Base-by-base conservation (phyloP, 1,140 invertebrate species). In the Pseudomyrmex cubaensis region DNA sequence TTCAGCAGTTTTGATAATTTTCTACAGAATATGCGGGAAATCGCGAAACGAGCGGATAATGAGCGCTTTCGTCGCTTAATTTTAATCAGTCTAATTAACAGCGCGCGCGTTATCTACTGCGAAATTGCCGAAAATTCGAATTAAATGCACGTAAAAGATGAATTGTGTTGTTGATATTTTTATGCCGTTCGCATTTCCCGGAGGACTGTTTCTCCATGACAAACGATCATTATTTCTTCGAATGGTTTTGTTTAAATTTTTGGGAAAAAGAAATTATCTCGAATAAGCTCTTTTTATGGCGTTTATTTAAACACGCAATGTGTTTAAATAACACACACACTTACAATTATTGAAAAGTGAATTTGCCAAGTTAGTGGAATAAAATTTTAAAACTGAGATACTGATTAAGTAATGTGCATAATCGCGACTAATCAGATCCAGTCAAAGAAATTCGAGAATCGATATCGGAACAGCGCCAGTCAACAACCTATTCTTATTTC, bases 51-150 rank as follows among this genome's bases (percentile, higher is more conserved):
- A 70, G 67, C 64, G 46, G 20, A 72, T 80, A 80, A 80, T 56
- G 66, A 80, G 76, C 44, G 76, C 66, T 70, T 72, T 70, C 66
- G 66, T 25, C 76, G 76, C 66, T 80, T 80, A 80, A 70, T 80
- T 80, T 80, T 80, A 80, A 80, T 80, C 76, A 80, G 66, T 57
- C 64, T 44, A 80, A 72, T 80, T 80, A 80, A 80, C 66, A 20
- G 44, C 15, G 54, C 52, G 25, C 20, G 25, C 35, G 44, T 72
- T 80, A 59, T 80, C 54, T 35, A 44, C 76, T 17, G n/a, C 22
- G 12, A 61, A 80, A 52, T 72, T 80, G 66, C 76, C 66, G 44
- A 80, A 70, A 80, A 67, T 22, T 57, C 44, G 22, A 80, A 72
- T 72, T 80, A 59, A 80, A 72, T 66, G 73, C 25, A n/a, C 46